These are phyloP conservation scores for Manis pentadactyla DNA, from an alignment of 2,797 vertebrate genomes.

Conservation along the genomic window DNA sequence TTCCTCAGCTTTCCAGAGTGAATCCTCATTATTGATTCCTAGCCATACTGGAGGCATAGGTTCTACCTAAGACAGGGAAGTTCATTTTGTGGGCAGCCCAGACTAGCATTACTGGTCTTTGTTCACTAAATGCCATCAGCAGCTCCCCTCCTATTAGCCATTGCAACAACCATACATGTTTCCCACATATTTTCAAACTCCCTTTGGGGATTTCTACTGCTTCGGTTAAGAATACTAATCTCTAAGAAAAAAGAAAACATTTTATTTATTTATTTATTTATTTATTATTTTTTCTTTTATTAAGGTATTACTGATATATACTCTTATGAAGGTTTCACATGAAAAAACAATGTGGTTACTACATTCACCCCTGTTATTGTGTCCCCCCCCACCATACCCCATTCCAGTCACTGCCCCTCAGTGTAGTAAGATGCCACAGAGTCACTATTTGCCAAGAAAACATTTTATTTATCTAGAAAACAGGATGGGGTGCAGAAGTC, in stretches of 20 bases:
- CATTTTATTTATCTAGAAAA: neutral
- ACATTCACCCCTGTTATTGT: too few species aligned
- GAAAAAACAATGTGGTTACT: too few species aligned
- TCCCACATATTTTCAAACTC: neutral
- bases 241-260: neutral
- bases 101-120: neutral
- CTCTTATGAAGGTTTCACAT: too few species aligned
- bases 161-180: neutral
- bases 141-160: neutral
- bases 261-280: neutral
- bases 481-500: neutral
- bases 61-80: neutral
- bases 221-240: neutral
- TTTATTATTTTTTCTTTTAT: too few species aligned
- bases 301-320: too few species aligned
- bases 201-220: neutral
- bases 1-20: slow-evolving; percentile 2
- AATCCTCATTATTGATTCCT: neutral
- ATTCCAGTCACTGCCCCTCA: too few species aligned
- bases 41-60: neutral
- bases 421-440: too few species aligned
- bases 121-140: neutral
- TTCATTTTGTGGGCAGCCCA: neutral
- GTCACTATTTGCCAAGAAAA: neutral
- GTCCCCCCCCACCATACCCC: too few species aligned